Evolutionary conservation across 1,140 invertebrate species (phyloP), one percentile per base, ranked within the genome.

Genomic region (Phocides pigmalion): DNA sequence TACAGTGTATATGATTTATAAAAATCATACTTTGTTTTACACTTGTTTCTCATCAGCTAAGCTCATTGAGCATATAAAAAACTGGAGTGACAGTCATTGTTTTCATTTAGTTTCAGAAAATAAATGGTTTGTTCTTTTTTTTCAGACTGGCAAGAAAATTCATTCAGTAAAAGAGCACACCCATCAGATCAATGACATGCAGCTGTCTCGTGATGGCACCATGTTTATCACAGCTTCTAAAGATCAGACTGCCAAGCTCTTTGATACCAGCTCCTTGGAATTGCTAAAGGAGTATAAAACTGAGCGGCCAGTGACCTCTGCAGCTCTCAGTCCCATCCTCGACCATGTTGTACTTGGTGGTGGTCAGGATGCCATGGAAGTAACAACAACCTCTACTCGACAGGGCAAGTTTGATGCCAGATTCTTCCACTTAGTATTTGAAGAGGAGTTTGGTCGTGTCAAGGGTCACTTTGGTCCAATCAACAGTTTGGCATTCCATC

Each of bases 391-490:
- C 0, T 98, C 98, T 0, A 95, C 98, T 0, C 94, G 97, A 73
- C 95, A 97, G 61, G 99, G 99, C 17, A 99, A 99, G 93, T 99
- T 99, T 83, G 99, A 99, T 89, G 98, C 99, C 2, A 94, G 98
- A 44, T 99, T 99, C 90, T 99, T 97, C 94, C 98, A 99, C 92
- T 89, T 99, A 42, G 96, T 99, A n/a, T 99, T 99, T 87, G 99
- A 99, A 93, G 98, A 99, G 92, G 99, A 99, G 92, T 99, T 99
- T 92, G 99, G 96, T 0, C 93, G 98, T 56, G 95, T 99, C 0
- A 99, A 99, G 89, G 99, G 98, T 49, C 99, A 99, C 93, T 99
- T 99, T 85, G 99, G 99, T 76, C 99, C 99, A 0, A 99, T 99
- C 76, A 99, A 99, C 93, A 98, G 97, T 89, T 94, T 99, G 54